These are phyloP conservation scores for Tiaroga cobitis DNA, from an alignment of 2,797 vertebrate genomes.

Conservation along the genomic window DNA sequence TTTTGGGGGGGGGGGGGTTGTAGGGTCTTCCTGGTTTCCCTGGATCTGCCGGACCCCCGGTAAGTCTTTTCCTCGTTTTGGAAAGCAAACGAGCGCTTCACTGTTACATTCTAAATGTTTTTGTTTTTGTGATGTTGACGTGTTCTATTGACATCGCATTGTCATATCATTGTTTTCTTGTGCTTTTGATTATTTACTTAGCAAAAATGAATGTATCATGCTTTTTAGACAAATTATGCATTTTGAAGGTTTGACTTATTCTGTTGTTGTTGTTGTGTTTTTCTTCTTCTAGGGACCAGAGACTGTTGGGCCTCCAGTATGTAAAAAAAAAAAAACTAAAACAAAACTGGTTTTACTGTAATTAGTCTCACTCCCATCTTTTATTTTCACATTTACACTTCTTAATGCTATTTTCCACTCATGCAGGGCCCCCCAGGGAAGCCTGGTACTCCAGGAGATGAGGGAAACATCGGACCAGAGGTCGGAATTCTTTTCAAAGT, in stretches of 20 bases:
- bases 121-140: not conserved
- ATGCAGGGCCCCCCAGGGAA: conserved; percentile 79
- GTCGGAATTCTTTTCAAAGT: conserved; percentile 61
- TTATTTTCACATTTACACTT: not conserved
- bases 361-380: not conserved
- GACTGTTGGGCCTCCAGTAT: conserved; percentile 76
- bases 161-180: not conserved
- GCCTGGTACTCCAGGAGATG: conserved; percentile 78
- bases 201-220: not conserved
- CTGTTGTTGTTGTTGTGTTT: not conserved
- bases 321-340: conserved; percentile 52
- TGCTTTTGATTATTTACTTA: not conserved
- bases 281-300: conserved; percentile 72
- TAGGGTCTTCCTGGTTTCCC: conserved; percentile 84
- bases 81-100: not conserved
- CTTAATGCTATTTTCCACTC: not conserved
- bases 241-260: not conserved
- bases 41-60: conserved; percentile 75
- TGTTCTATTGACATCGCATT: not conserved
- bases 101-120: not conserved
- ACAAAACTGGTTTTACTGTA: not conserved
- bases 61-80: conserved; percentile 57
- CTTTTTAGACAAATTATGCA: not conserved
- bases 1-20: not conserved
- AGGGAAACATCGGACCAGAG: conserved; percentile 84